Percentiles rank a stretch among this genome's conserved stretches.
phyloP scores from a whole-genome alignment of 2,113 vertebrate species.

The Epinephelus moara region DNA sequence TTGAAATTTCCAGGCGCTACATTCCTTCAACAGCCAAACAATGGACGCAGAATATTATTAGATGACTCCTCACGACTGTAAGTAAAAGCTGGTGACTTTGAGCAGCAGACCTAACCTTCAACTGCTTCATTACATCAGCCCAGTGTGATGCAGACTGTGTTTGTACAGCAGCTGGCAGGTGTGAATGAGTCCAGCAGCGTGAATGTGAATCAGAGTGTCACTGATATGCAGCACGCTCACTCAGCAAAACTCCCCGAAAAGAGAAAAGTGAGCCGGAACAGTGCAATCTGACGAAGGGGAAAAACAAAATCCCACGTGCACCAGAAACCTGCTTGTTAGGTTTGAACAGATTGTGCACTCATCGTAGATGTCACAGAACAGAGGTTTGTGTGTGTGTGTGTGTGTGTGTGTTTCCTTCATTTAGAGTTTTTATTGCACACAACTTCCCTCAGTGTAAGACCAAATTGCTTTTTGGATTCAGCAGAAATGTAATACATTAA shows the following conservation, averaged over 20 bases:
- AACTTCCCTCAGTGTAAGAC: neutral
- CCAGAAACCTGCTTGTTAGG: neutral
- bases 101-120: conserved; percentile 20
- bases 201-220: conserved; percentile 14
- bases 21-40: neutral
- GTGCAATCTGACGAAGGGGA: neutral
- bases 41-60: neutral
- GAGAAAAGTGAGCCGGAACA: neutral
- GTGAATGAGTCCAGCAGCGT: conserved; percentile 28
- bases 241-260: conserved; percentile 27
- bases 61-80: neutral
- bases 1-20: neutral
- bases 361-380: neutral
- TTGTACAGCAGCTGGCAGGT: conserved; percentile 35
- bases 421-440: neutral
- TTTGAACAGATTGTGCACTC: neutral
- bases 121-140: conserved; percentile 1
- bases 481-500: neutral
- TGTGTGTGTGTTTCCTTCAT: neutral
- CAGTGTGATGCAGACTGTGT: conserved; percentile 14
- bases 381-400: neutral
- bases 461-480: neutral
- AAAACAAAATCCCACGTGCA: neutral
- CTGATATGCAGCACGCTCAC: neutral
- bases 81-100: conserved; percentile 19